These are phyloP conservation scores for Synergus umbraculus DNA, from an alignment of 2,888 invertebrate genomes.

Conservation along the genomic window DNA sequence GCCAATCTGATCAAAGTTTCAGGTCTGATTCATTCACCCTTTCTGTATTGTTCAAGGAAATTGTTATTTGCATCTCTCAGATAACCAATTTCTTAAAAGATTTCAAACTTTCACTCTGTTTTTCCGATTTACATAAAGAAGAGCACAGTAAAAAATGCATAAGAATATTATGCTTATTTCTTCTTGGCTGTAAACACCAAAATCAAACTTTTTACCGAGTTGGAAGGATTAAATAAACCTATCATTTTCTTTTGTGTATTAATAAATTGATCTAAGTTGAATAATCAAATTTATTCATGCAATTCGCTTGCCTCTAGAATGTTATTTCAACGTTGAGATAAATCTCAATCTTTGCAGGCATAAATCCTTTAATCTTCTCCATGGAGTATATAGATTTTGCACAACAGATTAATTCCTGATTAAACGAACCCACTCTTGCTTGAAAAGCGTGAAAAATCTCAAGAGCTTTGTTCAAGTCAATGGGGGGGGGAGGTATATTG, in stretches of 20 bases:
- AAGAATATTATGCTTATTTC: too few species aligned
- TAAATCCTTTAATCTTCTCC: not conserved
- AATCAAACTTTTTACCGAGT: too few species aligned
- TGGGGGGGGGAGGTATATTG: conserved; percentile 1
- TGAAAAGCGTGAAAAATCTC: conserved; percentile 20
- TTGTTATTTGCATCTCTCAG: conserved; percentile 9
- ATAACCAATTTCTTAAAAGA: conserved; percentile 3
- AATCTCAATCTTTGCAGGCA: not conserved
- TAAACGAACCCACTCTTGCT: not conserved
- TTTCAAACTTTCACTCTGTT: not conserved
- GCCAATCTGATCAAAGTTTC: conserved; percentile 40
- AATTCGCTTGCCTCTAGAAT: not conserved
- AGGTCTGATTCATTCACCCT: conserved; percentile 20
- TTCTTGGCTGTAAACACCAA: too few species aligned
- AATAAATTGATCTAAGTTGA: not conserved
- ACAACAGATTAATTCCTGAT: conserved; percentile 31
- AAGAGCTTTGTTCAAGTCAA: conserved; percentile 17
- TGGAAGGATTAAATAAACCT: not conserved
- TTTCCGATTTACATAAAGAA: not conserved
- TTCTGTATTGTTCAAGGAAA: conserved; percentile 16
- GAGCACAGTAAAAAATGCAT: not conserved
- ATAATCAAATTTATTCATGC: not conserved
- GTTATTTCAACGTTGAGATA: not conserved
- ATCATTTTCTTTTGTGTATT: not conserved
- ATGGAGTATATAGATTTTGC: not conserved